A percentile compares a stretch with the other conserved stretches of the same genome.
Evolutionary conservation across 2,888 invertebrate genomes (phyloP).

Genomic region (Drosophila quinaria): DNA sequence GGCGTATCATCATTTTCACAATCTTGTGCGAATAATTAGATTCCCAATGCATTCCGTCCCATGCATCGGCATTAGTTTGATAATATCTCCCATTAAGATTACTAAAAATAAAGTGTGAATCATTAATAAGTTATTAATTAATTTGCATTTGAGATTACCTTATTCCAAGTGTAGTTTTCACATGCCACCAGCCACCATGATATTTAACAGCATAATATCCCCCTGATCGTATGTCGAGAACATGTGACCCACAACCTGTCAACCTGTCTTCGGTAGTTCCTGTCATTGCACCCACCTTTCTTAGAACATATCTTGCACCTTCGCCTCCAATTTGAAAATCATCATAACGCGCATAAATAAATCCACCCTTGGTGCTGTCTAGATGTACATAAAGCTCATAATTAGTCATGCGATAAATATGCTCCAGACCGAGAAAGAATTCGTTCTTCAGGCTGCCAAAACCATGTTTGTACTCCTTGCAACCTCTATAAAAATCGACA

Average conservation of each 20-base stretch:
- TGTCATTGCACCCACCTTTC: neutral
- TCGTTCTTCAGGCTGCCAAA: neutral
- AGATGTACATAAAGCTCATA: neutral
- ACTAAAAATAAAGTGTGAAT: neutral
- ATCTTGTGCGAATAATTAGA: neutral
- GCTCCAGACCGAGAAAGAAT: neutral
- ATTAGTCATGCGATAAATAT: neutral
- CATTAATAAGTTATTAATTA: neutral
- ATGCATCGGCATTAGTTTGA: neutral
- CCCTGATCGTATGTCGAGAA: neutral
- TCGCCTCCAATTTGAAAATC: neutral
- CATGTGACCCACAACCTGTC: neutral
- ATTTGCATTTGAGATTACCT: neutral
- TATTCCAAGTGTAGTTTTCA: neutral
- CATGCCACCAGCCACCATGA: neutral
- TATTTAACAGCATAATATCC: neutral
- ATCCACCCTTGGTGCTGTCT: neutral
- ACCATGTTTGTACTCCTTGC: neutral
- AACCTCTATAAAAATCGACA: neutral
- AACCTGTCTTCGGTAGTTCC: neutral
- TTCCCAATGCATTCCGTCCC: neutral
- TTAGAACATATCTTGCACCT: neutral
- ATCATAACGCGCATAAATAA: neutral
- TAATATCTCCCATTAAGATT: conserved; percentile 3
- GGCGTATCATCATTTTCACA: conserved; percentile 1